Conservation (phyloP, 2,797 vertebrate species). For the Eremophila alpestris region DNA sequence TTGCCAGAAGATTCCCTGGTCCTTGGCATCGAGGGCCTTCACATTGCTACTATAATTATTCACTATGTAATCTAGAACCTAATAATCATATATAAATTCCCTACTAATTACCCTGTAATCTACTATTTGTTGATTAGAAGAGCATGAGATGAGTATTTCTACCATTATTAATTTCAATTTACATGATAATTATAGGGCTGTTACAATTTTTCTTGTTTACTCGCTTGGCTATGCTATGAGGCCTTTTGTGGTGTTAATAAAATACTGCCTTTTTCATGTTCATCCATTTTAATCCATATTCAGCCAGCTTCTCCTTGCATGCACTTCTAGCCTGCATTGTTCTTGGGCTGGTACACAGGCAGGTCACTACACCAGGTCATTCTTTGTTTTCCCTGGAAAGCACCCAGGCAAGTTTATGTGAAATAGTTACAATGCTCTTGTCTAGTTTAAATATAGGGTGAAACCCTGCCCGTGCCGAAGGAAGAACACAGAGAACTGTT, state of each 20-base stretch:
- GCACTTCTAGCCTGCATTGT: not conserved
- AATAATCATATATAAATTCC: conserved; percentile 38
- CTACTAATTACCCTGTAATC: conserved; percentile 54
- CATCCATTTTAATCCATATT: not conserved
- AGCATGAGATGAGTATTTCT: conserved; percentile 3
- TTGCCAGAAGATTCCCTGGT: not conserved
- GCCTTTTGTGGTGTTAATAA: conserved; percentile 30
- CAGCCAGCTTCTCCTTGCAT: not conserved
- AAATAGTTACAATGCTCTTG: not conserved
- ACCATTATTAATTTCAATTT: conserved; percentile 37
- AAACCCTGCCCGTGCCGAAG: not conserved
- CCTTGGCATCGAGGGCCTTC: not conserved
- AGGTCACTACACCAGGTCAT: not conserved
- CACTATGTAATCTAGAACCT: conserved; percentile 14
- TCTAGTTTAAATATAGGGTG: conserved; percentile 36
- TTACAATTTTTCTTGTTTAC: conserved; percentile 6
- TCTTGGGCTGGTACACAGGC: not conserved
- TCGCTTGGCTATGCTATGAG: not conserved
- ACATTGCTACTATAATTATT: conserved; percentile 40
- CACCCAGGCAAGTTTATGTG: conserved; percentile 1
- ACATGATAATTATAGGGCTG: conserved; percentile 13
- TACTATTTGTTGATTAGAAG: conserved; percentile 52
- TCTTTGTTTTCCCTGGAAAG: conserved; percentile 38
- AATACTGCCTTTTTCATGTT: conserved; percentile 1
- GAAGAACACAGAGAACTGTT: conserved; percentile 1